Evolutionary conservation across 2,888 invertebrate species (phyloP), one percentile per base, ranked within the genome.

Genomic region (Copidosoma aretas): DNA sequence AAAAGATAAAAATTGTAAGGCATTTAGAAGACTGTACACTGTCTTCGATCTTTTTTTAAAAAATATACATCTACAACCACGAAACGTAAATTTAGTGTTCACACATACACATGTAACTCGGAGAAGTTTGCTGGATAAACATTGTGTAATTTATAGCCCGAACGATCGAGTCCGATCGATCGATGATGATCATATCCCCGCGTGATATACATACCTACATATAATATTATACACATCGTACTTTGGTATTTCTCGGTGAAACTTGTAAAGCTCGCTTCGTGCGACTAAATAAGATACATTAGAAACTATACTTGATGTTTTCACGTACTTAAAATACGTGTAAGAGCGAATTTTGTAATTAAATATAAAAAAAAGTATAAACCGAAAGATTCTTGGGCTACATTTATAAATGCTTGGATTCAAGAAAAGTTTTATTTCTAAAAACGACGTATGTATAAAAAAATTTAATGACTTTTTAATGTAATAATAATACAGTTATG

Each of bases 241-340:
- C 64, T 64, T 67, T 24, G 60, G 60, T 61, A 71, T 67, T 71
- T 61, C 64, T 71, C 54, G 56, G 64, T 58, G 53, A 70, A 70
- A 67, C 60, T 64, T 41, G 67, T 67, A 41, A 64, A 64, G 24
- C 64, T 67, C 60, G 67, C 53, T 41, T 61, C 60, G 64, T 61
- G 64, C 60, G 64, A 57, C 51, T 60, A 24, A 41, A 61, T n/a
- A n/a, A n/a, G n/a, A n/a, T n/a, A n/a, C n/a, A n/a, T n/a, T n/a
- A n/a, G 32, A 32, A 5, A 32, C 3, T 32, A 3, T 32, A 8
- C 8, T 32, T 32, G 32, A 32, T 32, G 32, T 32, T 32, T 51
- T 52, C 5, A 61, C 67, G 67, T 70, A 70, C 70, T 67, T 67
- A 70, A 64, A 60, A 32, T 43, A 43, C 39, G 60, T 19, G 57